These are phyloP conservation scores for Rhea pennata DNA, from an alignment of 2,113 vertebrate genomes.

Conservation along the genomic window DNA sequence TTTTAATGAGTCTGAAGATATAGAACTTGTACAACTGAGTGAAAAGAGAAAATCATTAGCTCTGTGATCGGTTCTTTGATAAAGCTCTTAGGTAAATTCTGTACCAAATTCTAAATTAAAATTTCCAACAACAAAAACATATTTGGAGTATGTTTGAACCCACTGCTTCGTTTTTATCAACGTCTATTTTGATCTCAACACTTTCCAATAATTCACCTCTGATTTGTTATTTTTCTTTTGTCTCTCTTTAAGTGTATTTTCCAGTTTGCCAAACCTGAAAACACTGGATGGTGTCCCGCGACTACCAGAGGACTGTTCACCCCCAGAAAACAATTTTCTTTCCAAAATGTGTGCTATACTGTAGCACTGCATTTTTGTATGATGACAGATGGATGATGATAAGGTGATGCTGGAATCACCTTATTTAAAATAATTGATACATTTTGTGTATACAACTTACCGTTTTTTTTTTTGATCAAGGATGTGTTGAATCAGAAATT, in stretches of 20 bases:
- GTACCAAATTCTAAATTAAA: background rate
- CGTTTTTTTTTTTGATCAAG: background rate
- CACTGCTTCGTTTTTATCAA: background rate
- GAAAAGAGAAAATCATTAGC: background rate
- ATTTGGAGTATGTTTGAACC: background rate
- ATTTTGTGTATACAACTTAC: background rate
- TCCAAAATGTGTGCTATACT: slow-evolving; percentile 86
- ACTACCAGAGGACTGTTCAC: slow-evolving; percentile 85
- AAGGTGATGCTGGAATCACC: background rate
- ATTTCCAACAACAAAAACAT: background rate
- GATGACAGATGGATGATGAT: background rate
- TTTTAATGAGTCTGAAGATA: background rate
- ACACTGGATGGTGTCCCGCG: slow-evolving; percentile 90
- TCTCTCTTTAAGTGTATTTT: slow-evolving; percentile 85
- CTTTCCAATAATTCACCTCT: background rate
- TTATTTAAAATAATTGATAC: background rate
- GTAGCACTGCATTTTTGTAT: slow-evolving; percentile 63
- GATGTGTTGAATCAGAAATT: background rate
- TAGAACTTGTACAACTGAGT: background rate
- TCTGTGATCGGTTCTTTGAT: background rate
- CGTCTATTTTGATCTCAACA: background rate
- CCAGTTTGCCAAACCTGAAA: slow-evolving; percentile 93
- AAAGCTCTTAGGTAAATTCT: background rate
- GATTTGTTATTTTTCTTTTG: background rate
- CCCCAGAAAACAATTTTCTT: slow-evolving; percentile 65